Conservation (phyloP, 1,140 invertebrate genomes). For the Calliphora vicina region DNA sequence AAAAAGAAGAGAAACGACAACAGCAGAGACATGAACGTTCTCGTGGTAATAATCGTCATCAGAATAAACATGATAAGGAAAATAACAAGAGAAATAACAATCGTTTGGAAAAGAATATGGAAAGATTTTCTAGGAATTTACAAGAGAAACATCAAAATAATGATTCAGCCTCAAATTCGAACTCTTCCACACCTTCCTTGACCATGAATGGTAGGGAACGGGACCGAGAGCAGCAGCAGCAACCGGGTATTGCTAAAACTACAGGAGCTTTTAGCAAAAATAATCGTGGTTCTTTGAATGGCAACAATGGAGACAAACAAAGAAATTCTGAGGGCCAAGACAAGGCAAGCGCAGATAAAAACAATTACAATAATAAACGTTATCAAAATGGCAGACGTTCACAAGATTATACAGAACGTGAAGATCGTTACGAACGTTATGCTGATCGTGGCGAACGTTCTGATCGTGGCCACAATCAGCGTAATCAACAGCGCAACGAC, state of each 20-base stretch:
- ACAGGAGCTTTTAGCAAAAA: constrained; percentile 23
- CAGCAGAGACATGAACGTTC: constrained; percentile 20
- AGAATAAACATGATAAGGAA: constrained; percentile 18
- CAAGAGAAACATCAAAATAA: constrained; percentile 20
- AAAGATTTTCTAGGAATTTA: constrained; percentile 19
- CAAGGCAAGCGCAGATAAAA: neutral
- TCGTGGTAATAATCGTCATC: constrained; percentile 25
- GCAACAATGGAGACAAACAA: neutral
- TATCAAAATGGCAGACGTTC: constrained; percentile 49
- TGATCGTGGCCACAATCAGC: constrained; percentile 44
- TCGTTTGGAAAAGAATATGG: constrained; percentile 47
- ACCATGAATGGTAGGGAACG: constrained; percentile 16
- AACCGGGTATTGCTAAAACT: neutral
- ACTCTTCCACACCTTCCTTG: neutral
- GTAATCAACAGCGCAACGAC: constrained; percentile 42
- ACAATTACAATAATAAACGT: constrained; percentile 39
- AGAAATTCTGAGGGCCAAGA: neutral
- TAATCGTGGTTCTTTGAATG: neutral
- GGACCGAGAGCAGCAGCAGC: neutral
- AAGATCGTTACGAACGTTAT: constrained; percentile 35
- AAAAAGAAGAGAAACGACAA: neutral
- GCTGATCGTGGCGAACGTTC: constrained; percentile 16
- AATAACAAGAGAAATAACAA: neutral
- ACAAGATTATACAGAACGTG: constrained; percentile 43
- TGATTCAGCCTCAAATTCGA: constrained; percentile 11